Conservation (phyloP, 2,113 vertebrate species). For the Pseudorhombus dupliciocellatus region DNA sequence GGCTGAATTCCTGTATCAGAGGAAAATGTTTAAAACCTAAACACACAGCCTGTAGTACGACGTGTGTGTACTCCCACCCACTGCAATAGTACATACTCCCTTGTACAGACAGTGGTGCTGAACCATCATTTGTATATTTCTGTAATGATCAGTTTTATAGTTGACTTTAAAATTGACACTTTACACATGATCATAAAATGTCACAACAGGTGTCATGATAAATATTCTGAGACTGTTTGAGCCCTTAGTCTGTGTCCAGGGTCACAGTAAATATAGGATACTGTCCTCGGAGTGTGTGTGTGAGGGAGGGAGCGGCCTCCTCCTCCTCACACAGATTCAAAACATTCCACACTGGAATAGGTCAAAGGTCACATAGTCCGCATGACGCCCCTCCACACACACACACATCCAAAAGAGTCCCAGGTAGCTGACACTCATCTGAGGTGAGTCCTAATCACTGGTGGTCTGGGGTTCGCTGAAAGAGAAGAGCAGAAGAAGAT, state of each 20-base stretch:
- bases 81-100: too few species aligned
- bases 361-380: slow-evolving; percentile 66
- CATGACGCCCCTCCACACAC: too few species aligned
- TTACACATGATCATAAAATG: not conserved
- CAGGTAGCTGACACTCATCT: slow-evolving; percentile 80
- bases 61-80: too few species aligned
- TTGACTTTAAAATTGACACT: slow-evolving; percentile 6
- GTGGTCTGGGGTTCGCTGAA: slow-evolving; percentile 83
- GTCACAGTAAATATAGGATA: slow-evolving; percentile 28
- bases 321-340: slow-evolving; percentile 69
- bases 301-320: slow-evolving; percentile 48
- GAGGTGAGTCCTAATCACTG: slow-evolving; percentile 83
- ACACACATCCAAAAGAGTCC: too few species aligned
- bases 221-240: not conserved
- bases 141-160: not conserved
- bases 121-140: not conserved
- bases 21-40: too few species aligned
- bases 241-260: slow-evolving; percentile 6
- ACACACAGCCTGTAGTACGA: too few species aligned
- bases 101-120: not conserved
- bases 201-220: not conserved
- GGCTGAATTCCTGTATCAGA: not conserved
- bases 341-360: slow-evolving; percentile 73
- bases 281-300: slow-evolving; percentile 18
- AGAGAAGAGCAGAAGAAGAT: slow-evolving; percentile 16